Evolutionary conservation across 1,140 invertebrate species (phyloP), one percentile per base, ranked within the genome.

Genomic region (Zaprionus tsacasi): DNA sequence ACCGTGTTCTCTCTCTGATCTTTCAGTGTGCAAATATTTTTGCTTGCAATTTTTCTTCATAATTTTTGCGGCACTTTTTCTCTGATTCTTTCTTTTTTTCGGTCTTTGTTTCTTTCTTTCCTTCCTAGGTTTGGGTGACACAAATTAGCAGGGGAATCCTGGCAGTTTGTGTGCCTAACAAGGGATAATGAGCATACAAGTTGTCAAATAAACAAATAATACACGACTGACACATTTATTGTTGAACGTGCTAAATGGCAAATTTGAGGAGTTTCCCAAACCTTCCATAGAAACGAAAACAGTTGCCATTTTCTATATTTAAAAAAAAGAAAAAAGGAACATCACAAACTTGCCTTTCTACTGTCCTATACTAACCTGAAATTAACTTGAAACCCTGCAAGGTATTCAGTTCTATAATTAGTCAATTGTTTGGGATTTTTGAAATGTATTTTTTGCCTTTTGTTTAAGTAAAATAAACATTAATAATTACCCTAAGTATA

Each of bases 41-140:
- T 66, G 59, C 17, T 55, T 45, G 25, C 27, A 60, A 80, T 88
- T 83, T 89, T 87, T 89, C 83, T 83, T 83, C 83, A 87, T 88
- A 88, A 87, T 88, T 83, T 80, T 64, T 89, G 83, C 83, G 83
- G 83, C 83, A 89, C 79, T 82, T 82, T 70, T 82, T 67, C 65
- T 57, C 48, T 59, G 25, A 54, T 66, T 43, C 12, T 33, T 56
- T 50, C 25, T 11, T 8, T 59, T 13, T n/a, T 21, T 21, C 21
- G 21, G 21, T 21, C 21, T 21, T 21, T 21, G 21, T 21, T 21
- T 21, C 21, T 21, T 21, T 21, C 21, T 21, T 21, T 1, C 21
- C 21, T 21, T 21, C 21, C 21, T 21, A 38, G 8, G 60, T 21
- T 57, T 40, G 61, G 36, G 15, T 27, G 72, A 65, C 76, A 59